phyloP scores from a whole-genome alignment of 2,888 invertebrate species.

The Apotomis capreana region DNA sequence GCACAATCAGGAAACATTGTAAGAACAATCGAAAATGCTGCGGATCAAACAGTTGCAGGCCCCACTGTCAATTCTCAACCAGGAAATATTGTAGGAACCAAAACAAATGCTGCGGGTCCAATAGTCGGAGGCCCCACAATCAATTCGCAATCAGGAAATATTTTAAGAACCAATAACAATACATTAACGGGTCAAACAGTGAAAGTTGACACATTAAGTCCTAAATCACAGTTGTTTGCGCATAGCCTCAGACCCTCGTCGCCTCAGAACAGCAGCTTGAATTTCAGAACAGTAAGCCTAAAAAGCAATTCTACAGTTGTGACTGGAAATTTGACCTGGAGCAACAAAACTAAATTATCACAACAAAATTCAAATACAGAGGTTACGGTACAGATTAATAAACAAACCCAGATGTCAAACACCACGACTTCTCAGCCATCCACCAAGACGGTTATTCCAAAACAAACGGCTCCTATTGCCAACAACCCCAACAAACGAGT shows the following conservation, averaged over 20 bases:
- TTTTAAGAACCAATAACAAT: background rate
- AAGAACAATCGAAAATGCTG: too few species aligned
- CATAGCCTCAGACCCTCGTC: too few species aligned
- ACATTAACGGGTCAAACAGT: background rate
- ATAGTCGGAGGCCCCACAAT: too few species aligned
- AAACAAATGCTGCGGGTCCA: too few species aligned
- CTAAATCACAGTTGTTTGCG: background rate
- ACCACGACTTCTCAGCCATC: conserved; percentile 1
- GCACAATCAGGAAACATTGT: too few species aligned
- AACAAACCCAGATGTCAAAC: background rate
- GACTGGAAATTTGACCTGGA: background rate
- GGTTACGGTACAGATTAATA: background rate
- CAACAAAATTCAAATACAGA: background rate
- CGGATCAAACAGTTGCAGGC: too few species aligned
- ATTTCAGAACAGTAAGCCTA: background rate
- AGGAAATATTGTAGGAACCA: too few species aligned
- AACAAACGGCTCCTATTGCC: background rate
- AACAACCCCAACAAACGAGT: conserved; percentile 15
- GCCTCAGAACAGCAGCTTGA: background rate
- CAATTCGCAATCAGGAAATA: too few species aligned
- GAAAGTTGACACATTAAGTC: background rate
- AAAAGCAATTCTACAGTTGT: background rate
- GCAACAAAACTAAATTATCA: background rate
- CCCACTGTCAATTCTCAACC: too few species aligned
- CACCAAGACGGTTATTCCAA: conserved; percentile 3